Percentiles rank a stretch among this genome's conserved stretches.
Conservation (phyloP, 2,888 invertebrate species). For the Julus scanicus region DNA sequence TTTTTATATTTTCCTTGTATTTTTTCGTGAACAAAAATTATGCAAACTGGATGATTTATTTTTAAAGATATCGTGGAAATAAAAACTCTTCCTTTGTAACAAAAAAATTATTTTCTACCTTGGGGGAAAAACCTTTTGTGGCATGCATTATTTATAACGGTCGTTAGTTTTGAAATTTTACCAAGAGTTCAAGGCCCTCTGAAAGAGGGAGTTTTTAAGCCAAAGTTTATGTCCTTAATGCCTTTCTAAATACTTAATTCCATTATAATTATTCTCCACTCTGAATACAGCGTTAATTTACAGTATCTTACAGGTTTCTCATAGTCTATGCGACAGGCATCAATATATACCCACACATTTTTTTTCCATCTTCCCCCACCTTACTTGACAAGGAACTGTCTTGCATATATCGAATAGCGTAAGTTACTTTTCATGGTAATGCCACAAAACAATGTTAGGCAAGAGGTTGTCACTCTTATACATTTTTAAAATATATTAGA, state of each 20-base stretch:
- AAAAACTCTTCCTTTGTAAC: no score
- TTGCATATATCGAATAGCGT: no score
- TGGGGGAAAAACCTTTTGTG: no score
- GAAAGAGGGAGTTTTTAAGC: not conserved
- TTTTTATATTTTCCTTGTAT: no score
- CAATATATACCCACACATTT: not conserved
- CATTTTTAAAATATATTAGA: not conserved
- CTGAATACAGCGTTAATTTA: not conserved
- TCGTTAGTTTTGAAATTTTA: no score
- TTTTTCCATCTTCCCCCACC: not conserved
- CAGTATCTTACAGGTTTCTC: not conserved
- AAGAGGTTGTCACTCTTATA: not conserved
- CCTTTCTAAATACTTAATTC: conserved; percentile 17
- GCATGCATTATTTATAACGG: not conserved
- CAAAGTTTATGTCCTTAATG: conserved; percentile 20
- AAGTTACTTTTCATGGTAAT: no score
- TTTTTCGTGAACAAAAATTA: no score
- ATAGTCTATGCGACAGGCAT: not conserved
- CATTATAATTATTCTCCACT: conserved; percentile 13
- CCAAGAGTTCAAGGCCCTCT: not conserved
- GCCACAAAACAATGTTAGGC: no score
- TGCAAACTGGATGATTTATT: no score
- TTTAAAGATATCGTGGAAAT: no score
- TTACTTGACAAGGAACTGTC: not conserved
- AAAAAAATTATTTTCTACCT: no score